Evolutionary conservation across 2,888 invertebrate genomes (phyloP).

Genomic region (Hymenopus coronatus): DNA sequence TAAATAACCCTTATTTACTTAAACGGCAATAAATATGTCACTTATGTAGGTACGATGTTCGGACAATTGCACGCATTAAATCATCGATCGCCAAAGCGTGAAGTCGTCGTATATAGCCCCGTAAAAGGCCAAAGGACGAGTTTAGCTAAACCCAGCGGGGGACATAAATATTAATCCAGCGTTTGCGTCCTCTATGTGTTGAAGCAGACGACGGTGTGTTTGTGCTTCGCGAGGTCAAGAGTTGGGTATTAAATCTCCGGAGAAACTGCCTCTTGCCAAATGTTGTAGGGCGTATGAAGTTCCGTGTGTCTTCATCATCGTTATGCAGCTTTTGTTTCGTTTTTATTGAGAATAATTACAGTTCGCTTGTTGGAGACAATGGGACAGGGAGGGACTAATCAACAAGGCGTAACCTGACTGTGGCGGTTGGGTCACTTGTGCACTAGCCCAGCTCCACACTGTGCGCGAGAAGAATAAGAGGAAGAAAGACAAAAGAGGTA

Average conservation of each 20-base stretch:
- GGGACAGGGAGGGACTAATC: not conserved
- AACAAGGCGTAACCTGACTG: not conserved
- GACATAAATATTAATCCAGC: not conserved
- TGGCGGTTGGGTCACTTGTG: not conserved
- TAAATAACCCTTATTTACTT: not conserved
- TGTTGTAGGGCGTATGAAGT: not conserved
- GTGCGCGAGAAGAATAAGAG: not conserved
- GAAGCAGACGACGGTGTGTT: not conserved
- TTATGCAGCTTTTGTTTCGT: not conserved
- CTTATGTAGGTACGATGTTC: not conserved
- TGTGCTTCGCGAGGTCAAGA: not conserved
- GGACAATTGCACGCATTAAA: not conserved
- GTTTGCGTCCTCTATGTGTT: not conserved
- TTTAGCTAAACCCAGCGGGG: not conserved
- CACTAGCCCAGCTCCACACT: not conserved
- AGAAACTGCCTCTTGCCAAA: not conserved
- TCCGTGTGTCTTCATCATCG: not conserved
- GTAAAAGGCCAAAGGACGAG: not conserved
- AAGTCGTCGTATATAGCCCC: not conserved
- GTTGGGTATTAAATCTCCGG: not conserved
- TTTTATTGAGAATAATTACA: not conserved
- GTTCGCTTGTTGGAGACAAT: not conserved
- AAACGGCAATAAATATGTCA: not conserved
- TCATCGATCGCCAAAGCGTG: not conserved
- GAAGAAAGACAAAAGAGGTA: not conserved